Base-by-base conservation (phyloP, 2,888 invertebrate species). In the Parnassius apollo region DNA sequence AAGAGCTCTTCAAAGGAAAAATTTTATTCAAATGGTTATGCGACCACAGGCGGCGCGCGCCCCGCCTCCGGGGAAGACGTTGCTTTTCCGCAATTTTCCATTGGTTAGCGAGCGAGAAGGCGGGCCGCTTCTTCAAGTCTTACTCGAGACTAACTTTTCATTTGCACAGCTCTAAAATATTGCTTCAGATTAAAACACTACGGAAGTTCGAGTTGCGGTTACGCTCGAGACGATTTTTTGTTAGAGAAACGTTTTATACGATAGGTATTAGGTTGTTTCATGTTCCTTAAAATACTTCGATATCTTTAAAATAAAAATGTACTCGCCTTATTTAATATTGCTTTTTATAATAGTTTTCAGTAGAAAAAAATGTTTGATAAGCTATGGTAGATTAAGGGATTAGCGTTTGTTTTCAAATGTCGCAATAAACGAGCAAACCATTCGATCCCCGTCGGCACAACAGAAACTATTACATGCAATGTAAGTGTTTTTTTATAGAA, bases 91-190 rank as follows among this genome's bases (percentile, higher is more conserved):
- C 82, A 85, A 80, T 87, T 87, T 87, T 89, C 88, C 83, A 91
- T 91, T 91, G 91, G 91, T 86, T 86, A 81, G 77, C 80, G 81
- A 76, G 78, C 71, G 78, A 76, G 84, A 83, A 84, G 88, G 74
- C 76, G 76, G 71, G 86, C 82, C 82, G 78, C 83, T 76, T 85
- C 86, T 88, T 86, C 87, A 82, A 86, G 83, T 87, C 86, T 86
- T 88, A 71, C 75, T 67, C 75, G 80, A 82, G 83, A 83, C 83
- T 81, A 89, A 91, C 89, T 90, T 91, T 91, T 89, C 91, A 91
- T 91, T 91, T 91, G 90, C 88, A 87, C 86, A 80, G 83, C 81
- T 81, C 85, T 88, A 82, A 89, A 90, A 90, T 89, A 91, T 89
- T 85, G 85, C 85, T 81, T 68, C 77, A 82, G 89, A 89, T 90